Base-by-base conservation (phyloP, 2,888 invertebrate species). In the Melinaea menophilus region DNA sequence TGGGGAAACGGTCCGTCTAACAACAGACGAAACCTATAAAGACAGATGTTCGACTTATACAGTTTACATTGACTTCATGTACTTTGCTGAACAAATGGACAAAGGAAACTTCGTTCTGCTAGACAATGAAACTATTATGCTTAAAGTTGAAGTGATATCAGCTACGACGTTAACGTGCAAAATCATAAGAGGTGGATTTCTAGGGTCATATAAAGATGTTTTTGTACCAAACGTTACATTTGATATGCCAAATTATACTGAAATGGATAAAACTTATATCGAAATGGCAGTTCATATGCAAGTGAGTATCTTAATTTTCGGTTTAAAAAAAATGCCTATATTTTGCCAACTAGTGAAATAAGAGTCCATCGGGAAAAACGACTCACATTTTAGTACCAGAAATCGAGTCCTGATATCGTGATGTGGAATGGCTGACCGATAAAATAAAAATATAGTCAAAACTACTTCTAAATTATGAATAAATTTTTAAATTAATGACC, bases 41-140 rank as follows among this genome's bases (percentile, higher is more conserved):
- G 92, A 93, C 31, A 84, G 91, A 69, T 92, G 92, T 70, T 92
- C 90, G 0, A 84, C 81, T 31, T 90, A 91, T 70, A 91, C 92
- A 58, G 85, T 93, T 2, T 93, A 91, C 69, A 84, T 93, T 0
- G 92, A 93, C 71, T 92, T 90, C 68, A 80, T 91, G 75, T 75
- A 90, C 61, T 85, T 93, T 22, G 82, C 88, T 2, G 88, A 91
- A 9, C 86, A 89, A 69, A 66, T 93, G 57, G 85, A 82, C 47
- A 92, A 91, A 68, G 91, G 91, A 4, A 89, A 93, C 69, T 70
- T 71, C 3, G 71, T 93, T 2, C 71, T 90, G 5, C 67, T 93
- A 4, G 92, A 92, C 71, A 95, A 97, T 82, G 97, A 96, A 67
- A 91, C 93, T 5, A 94, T 97, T 62, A 93, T 94, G 68, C 85